These are phyloP conservation scores for Dichetophora obliterata DNA, from an alignment of 2,888 invertebrate species.

Conservation along the genomic window DNA sequence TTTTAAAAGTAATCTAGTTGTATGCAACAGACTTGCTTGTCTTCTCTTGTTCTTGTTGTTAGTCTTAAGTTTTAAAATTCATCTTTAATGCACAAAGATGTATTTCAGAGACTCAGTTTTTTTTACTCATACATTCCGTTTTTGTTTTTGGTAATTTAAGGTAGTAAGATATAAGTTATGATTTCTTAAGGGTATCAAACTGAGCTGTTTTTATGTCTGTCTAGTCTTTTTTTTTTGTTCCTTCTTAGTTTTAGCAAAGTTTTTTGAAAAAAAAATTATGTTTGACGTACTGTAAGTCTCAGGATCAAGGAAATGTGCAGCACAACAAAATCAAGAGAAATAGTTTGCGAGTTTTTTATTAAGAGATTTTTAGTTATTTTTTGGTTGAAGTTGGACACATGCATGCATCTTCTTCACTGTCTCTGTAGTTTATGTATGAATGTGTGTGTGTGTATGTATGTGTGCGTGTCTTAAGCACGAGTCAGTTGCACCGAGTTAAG, in stretches of 20 bases:
- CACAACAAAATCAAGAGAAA: conserved; percentile 51
- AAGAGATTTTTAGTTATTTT: not conserved
- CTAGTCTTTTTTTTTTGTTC: not conserved
- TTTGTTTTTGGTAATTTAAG: not conserved
- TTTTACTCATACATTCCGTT: not conserved
- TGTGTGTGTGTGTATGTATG: too few relatives aligned
- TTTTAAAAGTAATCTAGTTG: too few relatives aligned
- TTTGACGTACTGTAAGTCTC: not conserved
- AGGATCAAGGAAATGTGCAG: not conserved
- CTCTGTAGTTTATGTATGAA: not conserved
- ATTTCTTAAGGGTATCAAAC: conserved; percentile 22
- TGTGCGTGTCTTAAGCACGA: not conserved
- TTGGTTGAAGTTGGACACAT: not conserved
- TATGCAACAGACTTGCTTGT: too few relatives aligned
- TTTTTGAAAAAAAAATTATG: not conserved
- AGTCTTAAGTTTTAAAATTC: too few relatives aligned
- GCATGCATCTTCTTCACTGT: conserved; percentile 60
- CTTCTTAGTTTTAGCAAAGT: not conserved
- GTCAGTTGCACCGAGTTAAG: not conserved
- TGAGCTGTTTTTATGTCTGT: not conserved
- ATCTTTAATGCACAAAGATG: too few relatives aligned
- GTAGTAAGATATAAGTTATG: not conserved
- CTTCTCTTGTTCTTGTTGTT: too few relatives aligned
- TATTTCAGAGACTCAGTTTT: too few relatives aligned
- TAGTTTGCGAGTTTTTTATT: conserved; percentile 37